Percentiles rank a stretch among this genome's conserved stretches.
phyloP scores from a whole-genome alignment of 2,888 invertebrate genomes.

The Cantharis rufa region DNA sequence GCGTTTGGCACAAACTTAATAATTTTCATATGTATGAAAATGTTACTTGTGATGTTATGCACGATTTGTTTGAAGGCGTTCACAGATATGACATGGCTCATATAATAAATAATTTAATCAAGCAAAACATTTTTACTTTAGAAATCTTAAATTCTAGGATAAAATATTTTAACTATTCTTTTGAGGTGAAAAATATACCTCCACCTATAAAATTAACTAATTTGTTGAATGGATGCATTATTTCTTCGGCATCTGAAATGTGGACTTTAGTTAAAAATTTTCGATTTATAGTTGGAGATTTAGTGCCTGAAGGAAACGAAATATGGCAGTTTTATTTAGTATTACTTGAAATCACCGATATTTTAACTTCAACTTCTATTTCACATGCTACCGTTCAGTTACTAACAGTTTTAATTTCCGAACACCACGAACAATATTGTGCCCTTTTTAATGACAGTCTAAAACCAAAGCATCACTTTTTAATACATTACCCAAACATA shows the following conservation, averaged over 20 bases:
- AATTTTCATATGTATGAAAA: constrained; percentile 43
- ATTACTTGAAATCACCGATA: neutral
- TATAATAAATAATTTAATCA: constrained; percentile 36
- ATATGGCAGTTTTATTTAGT: neutral
- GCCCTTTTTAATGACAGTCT: too few relatives aligned
- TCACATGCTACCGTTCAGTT: neutral
- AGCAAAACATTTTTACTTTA: constrained; percentile 20
- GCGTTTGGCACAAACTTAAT: constrained; percentile 37
- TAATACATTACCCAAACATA: too few relatives aligned
- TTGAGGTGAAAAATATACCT: neutral
- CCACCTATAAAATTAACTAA: neutral
- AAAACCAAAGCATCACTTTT: too few relatives aligned
- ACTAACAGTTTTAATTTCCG: too few relatives aligned
- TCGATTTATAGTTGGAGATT: neutral
- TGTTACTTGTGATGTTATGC: constrained; percentile 44
- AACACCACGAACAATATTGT: too few relatives aligned
- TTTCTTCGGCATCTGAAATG: neutral
- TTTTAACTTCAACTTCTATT: neutral
- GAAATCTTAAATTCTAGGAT: neutral
- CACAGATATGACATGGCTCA: too few relatives aligned
- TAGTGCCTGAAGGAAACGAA: neutral
- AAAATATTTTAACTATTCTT: neutral
- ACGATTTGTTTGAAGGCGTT: constrained; percentile 43
- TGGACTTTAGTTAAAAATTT: neutral
- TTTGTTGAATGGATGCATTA: neutral